Evolutionary conservation across 2,888 invertebrate genomes (phyloP), one percentile per base, ranked within the genome.

Genomic region (Himalopsyche japonica): DNA sequence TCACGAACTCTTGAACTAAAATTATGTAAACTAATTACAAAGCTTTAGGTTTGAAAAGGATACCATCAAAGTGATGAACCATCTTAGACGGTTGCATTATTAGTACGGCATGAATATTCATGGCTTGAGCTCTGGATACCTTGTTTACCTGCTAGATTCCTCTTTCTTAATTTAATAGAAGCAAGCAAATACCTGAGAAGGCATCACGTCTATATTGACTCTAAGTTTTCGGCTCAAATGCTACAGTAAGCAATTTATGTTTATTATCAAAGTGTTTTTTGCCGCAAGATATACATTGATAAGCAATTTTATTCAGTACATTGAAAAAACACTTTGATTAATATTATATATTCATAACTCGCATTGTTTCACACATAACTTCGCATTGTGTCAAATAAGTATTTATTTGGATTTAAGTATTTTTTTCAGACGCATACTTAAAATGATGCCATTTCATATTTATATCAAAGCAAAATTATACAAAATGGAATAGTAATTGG

Each of bases 101-200:
- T 83, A 83, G 49, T 64, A 24, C 49, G 30, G 43, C 84, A 82
- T 84, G 82, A 84, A 84, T 84, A 84, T 84, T 84, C 84, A 84
- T 24, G 37, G 37, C 57, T 76, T 30, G 81, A 80, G 32, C 48
- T 76, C 30, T 18, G 76, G 77, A 80, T 82, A 57, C 78, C 79
- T 64, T 79, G 79, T 82, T 78, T 78, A 82, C 77, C 82, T 78
- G 79, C 64, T 18, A 79, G 78, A 64, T 79, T 82, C 82, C 77
- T 18, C 79, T 82, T 82, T 82, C 82, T 82, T 82, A 82, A 82
- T 82, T 79, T 79, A 82, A 82, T 82, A 82, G 43, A 82, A 47
- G 57, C 24, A 47, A 37, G 79, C 49, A 47, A 24, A 20, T 34
- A 34, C 64, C 57, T 70, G 70, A 12, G 27, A 34, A 30, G 57